Evolutionary conservation across 2,888 invertebrate genomes (phyloP), one percentile per base, ranked within the genome.

Genomic region (Lobophora halterata): DNA sequence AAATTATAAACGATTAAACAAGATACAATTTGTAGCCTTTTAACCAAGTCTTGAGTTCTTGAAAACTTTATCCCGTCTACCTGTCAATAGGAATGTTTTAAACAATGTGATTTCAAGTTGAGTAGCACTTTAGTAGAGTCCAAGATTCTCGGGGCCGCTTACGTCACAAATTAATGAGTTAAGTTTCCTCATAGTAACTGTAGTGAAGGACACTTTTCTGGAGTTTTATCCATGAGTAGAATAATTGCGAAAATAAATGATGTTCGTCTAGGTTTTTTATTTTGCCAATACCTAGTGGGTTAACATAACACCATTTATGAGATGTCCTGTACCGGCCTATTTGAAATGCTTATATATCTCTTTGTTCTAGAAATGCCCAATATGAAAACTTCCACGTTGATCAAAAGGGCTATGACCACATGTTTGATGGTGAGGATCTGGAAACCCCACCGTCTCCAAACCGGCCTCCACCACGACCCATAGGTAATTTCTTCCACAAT

Each of bases 381-480:
- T 91, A 91, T 86, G 91, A 91, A 67, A 90, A 89, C 69, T 91
- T 93, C 77, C 91, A 91, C 67, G 90, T 91, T 64, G 87, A 86
- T 39, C 87, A 83, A 67, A 88, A 88, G 71, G 88, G 88, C 54
- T 88, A 88, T 60, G 90, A 89, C 71, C 89, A 87, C 76, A 89
- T 90, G 82, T 89, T 88, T 63, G 92, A 90, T 66, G 91, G 91
- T 59, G 93, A 92, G 60, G 91, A 92, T 48, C 88, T 92, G 61
- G 93, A 94, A 62, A 94, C 95, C 33, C 89, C 95, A 61, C 94
- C 94, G 32, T 95, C 95, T 65, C 93, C 94, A 34, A 94, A 95
- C 65, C 89, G 95, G 52, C 96, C 96, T 28, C 95, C 95, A 9
- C 90, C 95, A 47, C 90, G 96, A 49, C 92, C 93, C 66, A 93